Conservation (phyloP, 2,797 vertebrate genomes). For the Lateolabrax maculatus region DNA sequence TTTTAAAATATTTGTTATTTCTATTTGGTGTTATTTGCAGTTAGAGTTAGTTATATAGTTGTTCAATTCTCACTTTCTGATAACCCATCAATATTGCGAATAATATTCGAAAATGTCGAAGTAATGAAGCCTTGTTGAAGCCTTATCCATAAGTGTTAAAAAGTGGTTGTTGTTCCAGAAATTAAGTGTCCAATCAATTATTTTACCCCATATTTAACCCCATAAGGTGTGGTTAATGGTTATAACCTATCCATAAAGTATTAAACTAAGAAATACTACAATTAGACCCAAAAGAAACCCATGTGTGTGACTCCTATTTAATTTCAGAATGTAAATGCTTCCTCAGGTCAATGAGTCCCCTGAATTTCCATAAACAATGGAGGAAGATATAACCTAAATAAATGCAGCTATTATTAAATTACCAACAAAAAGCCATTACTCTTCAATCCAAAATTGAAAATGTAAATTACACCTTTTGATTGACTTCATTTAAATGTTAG, state of each 20-base stretch:
- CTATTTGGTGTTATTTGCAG: neutral
- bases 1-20: neutral
- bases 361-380: neutral
- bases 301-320: neutral
- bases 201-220: too few species aligned
- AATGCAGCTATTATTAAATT: neutral
- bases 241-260: neutral
- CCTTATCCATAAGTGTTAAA: neutral
- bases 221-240: too few species aligned
- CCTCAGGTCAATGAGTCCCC: neutral
- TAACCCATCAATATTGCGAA: neutral
- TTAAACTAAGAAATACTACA: neutral
- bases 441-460: too few species aligned
- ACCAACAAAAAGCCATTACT: neutral
- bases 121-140: neutral
- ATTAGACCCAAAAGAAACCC: neutral
- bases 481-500: constrained; percentile 3
- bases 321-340: neutral
- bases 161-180: neutral
- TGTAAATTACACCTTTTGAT: neutral
- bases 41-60: neutral
- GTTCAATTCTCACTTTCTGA: neutral
- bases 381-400: neutral
- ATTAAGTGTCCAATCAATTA: neutral
- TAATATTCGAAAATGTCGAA: neutral